These are phyloP conservation scores for Parochlus steinenii DNA, from an alignment of 2,888 invertebrate genomes.

Conservation along the genomic window DNA sequence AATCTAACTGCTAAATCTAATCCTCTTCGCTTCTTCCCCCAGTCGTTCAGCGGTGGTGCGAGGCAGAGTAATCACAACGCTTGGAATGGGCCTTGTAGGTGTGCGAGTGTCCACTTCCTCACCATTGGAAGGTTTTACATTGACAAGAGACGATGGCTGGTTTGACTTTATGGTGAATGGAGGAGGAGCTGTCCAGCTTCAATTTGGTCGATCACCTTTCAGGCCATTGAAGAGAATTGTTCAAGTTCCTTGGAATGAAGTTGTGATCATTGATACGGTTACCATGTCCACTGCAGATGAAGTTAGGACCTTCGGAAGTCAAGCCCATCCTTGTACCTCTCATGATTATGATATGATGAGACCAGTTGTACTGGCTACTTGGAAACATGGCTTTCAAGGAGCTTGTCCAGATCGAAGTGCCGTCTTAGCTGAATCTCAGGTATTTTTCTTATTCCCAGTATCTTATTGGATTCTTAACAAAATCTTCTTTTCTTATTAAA, in stretches of 20 bases:
- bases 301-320: slow-evolving; percentile 41
- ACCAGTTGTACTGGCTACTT: slow-evolving; percentile 81
- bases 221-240: slow-evolving; percentile 75
- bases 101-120: slow-evolving; percentile 89
- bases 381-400: slow-evolving; percentile 90
- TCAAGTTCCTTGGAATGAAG: slow-evolving; percentile 95
- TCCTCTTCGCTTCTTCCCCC: slow-evolving; percentile 20
- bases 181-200: slow-evolving; percentile 90
- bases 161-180: slow-evolving; percentile 98
- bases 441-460: too few relatives aligned
- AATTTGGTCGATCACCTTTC: slow-evolving; percentile 85
- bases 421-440: slow-evolving; percentile 76
- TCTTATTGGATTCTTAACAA: neutral
- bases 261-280: slow-evolving; percentile 81
- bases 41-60: slow-evolving; percentile 96
- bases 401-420: slow-evolving; percentile 87
- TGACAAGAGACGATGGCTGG: slow-evolving; percentile 84
- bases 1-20: slow-evolving; percentile 8
- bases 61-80: slow-evolving; percentile 79
- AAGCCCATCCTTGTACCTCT: slow-evolving; percentile 64
- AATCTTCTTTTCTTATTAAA: slow-evolving; percentile 1
- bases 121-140: slow-evolving; percentile 89
- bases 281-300: slow-evolving; percentile 71
- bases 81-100: slow-evolving; percentile 87
- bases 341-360: slow-evolving; percentile 89